A percentile compares a stretch with the other conserved stretches of the same genome.
phyloP scores from a whole-genome alignment of 2,797 vertebrate species.

The Rhadinocentrus ornatus region DNA sequence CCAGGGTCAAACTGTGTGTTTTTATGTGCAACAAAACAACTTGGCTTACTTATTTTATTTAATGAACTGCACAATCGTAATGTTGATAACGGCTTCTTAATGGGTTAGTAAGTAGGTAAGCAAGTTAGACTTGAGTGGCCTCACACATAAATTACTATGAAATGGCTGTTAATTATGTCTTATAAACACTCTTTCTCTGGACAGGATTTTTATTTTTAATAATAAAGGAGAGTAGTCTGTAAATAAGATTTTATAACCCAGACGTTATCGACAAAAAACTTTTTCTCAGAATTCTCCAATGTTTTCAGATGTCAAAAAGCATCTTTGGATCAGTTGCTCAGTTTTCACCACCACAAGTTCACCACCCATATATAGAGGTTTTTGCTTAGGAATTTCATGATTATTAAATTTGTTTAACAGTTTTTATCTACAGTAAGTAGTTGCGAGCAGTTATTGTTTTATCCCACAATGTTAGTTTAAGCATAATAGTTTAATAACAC shows the following conservation, averaged over 20 bases:
- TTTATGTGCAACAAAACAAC: not conserved
- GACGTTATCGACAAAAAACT: too few relatives aligned
- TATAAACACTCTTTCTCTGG: not conserved
- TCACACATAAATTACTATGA: not conserved
- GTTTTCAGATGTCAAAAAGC: too few relatives aligned
- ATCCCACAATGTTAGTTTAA: not conserved
- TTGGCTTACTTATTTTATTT: not conserved
- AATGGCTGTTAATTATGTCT: not conserved
- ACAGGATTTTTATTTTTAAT: not conserved
- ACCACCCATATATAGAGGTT: too few relatives aligned
- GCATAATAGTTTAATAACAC: not conserved
- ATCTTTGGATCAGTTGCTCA: not conserved
- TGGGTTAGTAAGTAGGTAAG: not conserved
- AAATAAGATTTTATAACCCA: not conserved
- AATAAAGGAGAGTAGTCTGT: not conserved
- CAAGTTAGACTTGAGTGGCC: not conserved
- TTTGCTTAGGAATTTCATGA: too few relatives aligned
- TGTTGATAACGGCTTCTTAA: not conserved
- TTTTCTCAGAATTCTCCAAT: too few relatives aligned
- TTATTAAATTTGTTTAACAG: too few relatives aligned
- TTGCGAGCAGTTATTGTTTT: too few relatives aligned
- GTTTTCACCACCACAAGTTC: not conserved
- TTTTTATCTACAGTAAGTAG: too few relatives aligned
- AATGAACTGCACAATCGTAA: not conserved
- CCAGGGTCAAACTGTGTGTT: not conserved